Evolutionary conservation across 2,113 vertebrate genomes (phyloP).

Genomic region (Carassius auratus): DNA sequence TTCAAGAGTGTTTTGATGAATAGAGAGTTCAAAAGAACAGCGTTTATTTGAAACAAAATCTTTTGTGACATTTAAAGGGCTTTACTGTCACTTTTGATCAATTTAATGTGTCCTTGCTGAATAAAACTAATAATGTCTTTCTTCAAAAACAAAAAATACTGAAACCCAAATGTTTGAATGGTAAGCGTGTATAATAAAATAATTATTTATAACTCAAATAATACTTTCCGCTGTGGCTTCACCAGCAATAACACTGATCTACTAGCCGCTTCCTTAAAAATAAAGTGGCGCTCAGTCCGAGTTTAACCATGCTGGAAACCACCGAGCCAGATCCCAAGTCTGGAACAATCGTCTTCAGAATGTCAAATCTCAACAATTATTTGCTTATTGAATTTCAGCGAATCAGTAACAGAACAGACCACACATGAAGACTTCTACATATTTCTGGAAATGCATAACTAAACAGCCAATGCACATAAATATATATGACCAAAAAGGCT

Average conservation of each 20-base stretch:
- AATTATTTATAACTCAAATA: neutral
- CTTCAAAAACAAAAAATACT: neutral
- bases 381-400: neutral
- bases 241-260: slow-evolving; percentile 21
- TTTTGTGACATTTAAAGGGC: neutral
- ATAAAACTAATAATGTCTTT: neutral
- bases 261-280: slow-evolving; percentile 33
- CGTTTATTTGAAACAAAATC: too few relatives aligned
- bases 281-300: slow-evolving; percentile 9
- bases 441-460: neutral
- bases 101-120: neutral
- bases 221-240: slow-evolving; percentile 39
- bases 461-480: neutral
- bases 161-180: neutral
- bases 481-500: neutral
- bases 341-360: neutral
- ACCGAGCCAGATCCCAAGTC: neutral
- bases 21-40: too few relatives aligned
- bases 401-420: neutral
- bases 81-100: neutral
- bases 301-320: slow-evolving; percentile 18
- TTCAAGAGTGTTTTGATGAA: too few relatives aligned
- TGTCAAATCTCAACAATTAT: neutral
- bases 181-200: neutral
- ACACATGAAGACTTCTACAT: neutral